Base-by-base conservation (phyloP, 2,888 invertebrate species). In the Cerceris rybyensis region DNA sequence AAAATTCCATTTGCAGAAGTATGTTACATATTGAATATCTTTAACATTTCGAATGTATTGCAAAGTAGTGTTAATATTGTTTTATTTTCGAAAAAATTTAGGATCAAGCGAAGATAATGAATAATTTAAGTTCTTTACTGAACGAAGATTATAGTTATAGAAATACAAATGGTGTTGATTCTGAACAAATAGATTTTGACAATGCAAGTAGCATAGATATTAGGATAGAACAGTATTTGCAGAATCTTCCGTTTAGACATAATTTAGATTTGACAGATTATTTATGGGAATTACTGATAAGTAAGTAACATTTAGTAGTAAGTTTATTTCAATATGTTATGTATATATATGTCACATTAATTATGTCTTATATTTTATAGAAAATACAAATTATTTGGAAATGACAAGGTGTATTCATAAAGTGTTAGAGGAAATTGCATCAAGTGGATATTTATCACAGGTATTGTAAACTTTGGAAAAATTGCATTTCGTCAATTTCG, bases 241-340 rank as follows among this genome's bases (percentile, higher is more conserved):
- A 80, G 42, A 81, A 82, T 66, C 61, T 88, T n/a, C 70, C 73
- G 11, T 70, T 65, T 16, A 82, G 90, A 41, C 74, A 83, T 49
- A 86, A 89, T 70, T 58, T 76, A 67, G 89, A 90, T 75, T 88
- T 90, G 66, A 86, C 87, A 13, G 90, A 90, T 70, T 41, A 73
- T n/a, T 78, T 90, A 11, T 90, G 90, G 90, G 81, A 86, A 57
- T 59, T 85, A 46, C 70, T 86, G 8, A 78, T 80, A 57, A 76
- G 83, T 83, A 43, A 77, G 77, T 83, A 55, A 9, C 17, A 28
- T 28, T 28, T 28, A 28, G 28, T 28, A 28, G 28, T n/a, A 14
- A 59, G 9, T 50, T 16, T 9, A 9, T 7, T 42, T 55, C 6
- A 50, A 52, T 49, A 6, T 11, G 41, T 72, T 6, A 52, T 17